A percentile compares a stretch with the other conserved stretches of the same genome.
phyloP scores from a whole-genome alignment of 2,797 vertebrate species.

The Cryptoblepharus egeriae region DNA sequence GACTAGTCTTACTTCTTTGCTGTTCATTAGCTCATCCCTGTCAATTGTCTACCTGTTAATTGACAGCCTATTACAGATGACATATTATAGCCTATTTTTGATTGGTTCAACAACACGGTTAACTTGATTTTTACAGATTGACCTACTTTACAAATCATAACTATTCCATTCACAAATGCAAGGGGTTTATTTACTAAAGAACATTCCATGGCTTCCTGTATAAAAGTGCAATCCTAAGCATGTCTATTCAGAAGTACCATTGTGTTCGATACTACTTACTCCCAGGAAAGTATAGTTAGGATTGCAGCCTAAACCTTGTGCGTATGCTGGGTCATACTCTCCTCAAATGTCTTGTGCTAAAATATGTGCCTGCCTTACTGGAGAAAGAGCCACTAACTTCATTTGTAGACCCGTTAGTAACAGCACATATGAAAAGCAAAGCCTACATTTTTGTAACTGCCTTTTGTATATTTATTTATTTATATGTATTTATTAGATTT shows the following conservation, averaged over 20 bases:
- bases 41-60: too few species aligned
- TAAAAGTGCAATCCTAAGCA: too few species aligned
- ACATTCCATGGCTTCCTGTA: not conserved
- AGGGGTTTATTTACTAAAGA: not conserved
- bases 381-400: rapidly evolving
- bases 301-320: rapidly evolving
- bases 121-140: too few species aligned
- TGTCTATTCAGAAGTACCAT: too few species aligned
- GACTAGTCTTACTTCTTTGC: not conserved
- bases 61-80: too few species aligned
- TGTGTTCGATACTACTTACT: too few species aligned
- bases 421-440: not conserved
- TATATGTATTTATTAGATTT: too few species aligned
- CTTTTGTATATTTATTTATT: not conserved
- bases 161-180: too few species aligned
- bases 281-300: too few species aligned
- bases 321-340: not conserved
- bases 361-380: not conserved
- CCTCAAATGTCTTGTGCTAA: not conserved
- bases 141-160: too few species aligned
- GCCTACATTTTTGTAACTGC: not conserved
- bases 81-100: too few species aligned
- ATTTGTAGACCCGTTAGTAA: not conserved
- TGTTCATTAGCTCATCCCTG: not conserved
- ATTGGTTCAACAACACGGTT: not conserved